phyloP scores from a whole-genome alignment of 2,113 vertebrate genomes.

The Psammodynastes pulverulentus region DNA sequence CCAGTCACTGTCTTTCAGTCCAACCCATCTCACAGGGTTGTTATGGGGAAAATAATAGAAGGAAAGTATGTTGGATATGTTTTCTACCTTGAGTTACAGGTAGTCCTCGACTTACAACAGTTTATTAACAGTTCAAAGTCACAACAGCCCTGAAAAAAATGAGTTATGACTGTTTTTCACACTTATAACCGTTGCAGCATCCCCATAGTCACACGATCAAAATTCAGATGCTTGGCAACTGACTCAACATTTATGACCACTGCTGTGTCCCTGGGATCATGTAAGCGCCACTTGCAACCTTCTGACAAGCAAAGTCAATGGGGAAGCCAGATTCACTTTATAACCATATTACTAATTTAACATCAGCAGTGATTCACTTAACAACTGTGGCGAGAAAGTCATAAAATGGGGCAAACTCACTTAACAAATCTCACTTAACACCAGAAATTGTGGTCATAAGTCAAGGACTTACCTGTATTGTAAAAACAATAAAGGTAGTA shows the following conservation, averaged over 20 bases:
- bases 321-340: not conserved
- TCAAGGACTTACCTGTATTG: not conserved
- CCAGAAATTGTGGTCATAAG: not conserved
- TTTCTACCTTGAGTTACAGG: no score
- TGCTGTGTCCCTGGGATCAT: not conserved
- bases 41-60: no score
- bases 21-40: no score
- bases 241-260: not conserved
- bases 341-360: not conserved
- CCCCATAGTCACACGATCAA: not conserved
- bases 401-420: not conserved
- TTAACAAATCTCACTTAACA: not conserved
- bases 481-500: not conserved
- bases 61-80: no score
- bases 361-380: not conserved
- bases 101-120: no score
- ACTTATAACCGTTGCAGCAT: not conserved
- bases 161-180: not conserved
- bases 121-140: no score
- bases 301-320: not conserved
- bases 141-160: no score
- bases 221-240: not conserved
- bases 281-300: not conserved
- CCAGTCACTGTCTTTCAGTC: no score
- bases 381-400: not conserved